These are phyloP conservation scores for Scomberomorus guttatus DNA, from an alignment of 2,797 vertebrate genomes.

Conservation along the genomic window DNA sequence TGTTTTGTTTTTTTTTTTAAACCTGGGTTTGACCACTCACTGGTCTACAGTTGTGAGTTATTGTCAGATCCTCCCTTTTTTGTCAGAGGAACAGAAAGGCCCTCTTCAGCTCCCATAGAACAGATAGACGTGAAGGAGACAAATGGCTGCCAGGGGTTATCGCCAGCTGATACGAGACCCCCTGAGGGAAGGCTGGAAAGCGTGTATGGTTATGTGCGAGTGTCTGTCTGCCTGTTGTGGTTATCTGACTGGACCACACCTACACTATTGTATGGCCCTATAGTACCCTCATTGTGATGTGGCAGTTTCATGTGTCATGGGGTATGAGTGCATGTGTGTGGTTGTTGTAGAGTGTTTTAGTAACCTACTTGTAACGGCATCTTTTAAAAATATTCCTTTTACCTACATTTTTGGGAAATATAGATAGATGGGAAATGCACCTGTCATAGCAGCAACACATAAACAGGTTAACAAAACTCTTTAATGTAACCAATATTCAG, in stretches of 20 bases:
- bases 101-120: constrained; percentile 51
- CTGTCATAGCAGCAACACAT: not conserved
- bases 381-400: not conserved
- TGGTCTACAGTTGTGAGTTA: constrained; percentile 46
- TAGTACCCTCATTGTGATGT: constrained; percentile 63
- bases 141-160: constrained; percentile 65
- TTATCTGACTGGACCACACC: constrained; percentile 75
- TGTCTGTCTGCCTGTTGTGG: constrained; percentile 49
- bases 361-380: not conserved
- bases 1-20: constrained; percentile 6
- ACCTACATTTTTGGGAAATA: not conserved
- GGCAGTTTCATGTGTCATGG: constrained; percentile 61
- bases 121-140: constrained; percentile 51
- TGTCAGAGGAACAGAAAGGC: constrained; percentile 55
- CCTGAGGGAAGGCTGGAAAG: constrained; percentile 46
- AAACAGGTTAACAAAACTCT: not conserved
- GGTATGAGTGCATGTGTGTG: constrained; percentile 24
- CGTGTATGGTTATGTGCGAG: constrained; percentile 59
- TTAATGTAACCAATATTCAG: not conserved
- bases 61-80: constrained; percentile 60
- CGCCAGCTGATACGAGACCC: constrained; percentile 44
- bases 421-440: not conserved
- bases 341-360: constrained; percentile 17
- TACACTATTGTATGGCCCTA: constrained; percentile 63
- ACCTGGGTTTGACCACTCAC: constrained; percentile 46